Percentiles rank a stretch among this genome's conserved stretches.
These are phyloP conservation scores for Lophotis ruficrista DNA, from an alignment of 2,113 vertebrate genomes.

Conservation along the genomic window DNA sequence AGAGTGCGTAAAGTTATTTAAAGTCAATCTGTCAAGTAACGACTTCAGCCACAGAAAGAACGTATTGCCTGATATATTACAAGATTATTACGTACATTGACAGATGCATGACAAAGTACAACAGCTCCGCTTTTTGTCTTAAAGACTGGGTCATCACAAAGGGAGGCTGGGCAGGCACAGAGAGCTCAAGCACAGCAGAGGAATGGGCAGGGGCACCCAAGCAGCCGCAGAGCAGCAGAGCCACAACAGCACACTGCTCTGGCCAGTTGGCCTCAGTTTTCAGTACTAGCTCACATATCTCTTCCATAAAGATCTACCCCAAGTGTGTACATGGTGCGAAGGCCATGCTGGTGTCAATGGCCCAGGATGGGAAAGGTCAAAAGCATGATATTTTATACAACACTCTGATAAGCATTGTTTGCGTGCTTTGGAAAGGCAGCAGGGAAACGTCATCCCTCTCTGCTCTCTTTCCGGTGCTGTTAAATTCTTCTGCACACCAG, in stretches of 20 bases:
- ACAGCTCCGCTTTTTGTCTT: not conserved
- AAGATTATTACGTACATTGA: not conserved
- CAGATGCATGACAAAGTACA: not conserved
- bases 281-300: not conserved
- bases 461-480: not conserved
- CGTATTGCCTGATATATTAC: not conserved
- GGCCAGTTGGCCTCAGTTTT: not conserved
- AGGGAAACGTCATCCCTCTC: not conserved
- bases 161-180: not conserved
- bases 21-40: not conserved
- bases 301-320: not conserved
- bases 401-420: fast-evolving
- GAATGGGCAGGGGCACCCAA: not conserved
- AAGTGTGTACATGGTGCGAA: fast-evolving
- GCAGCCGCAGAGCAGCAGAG: not conserved
- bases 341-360: not conserved
- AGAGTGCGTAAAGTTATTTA: not conserved
- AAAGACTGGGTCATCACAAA: not conserved
- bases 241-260: not conserved
- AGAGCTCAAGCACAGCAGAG: not conserved
- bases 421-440: not conserved
- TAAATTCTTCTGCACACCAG: not conserved
- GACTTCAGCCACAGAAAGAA: not conserved
- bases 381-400: not conserved
- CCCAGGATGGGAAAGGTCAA: not conserved